Conservation (phyloP, 2,113 vertebrate species). For the Sturnus vulgaris region DNA sequence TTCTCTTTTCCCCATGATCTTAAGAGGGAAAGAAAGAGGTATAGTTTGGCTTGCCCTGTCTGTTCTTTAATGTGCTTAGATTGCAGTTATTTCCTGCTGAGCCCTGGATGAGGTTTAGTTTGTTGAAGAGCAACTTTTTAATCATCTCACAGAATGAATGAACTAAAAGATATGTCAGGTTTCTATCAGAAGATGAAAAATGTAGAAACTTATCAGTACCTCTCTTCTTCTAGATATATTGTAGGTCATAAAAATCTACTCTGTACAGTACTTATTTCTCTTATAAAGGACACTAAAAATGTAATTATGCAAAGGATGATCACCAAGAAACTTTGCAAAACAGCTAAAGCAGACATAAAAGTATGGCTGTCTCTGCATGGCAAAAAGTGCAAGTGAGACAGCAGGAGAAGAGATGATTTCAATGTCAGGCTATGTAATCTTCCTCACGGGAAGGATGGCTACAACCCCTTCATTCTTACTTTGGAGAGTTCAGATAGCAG, state of each 20-base stretch:
- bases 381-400: background rate
- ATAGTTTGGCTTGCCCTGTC: background rate
- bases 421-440: background rate
- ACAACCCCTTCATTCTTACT: background rate
- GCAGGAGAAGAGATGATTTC: background rate
- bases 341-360: background rate
- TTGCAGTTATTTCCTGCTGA: slow-evolving; percentile 57
- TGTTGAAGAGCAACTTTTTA: slow-evolving; percentile 62
- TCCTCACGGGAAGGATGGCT: background rate
- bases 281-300: slow-evolving; percentile 16
- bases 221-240: slow-evolving; percentile 5
- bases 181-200: slow-evolving; percentile 58
- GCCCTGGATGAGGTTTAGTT: slow-evolving; percentile 44
- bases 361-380: background rate
- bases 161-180: slow-evolving; percentile 20
- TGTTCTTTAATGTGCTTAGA: slow-evolving; percentile 53
- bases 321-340: slow-evolving; percentile 15
- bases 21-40: slow-evolving; percentile 22
- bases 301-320: slow-evolving; percentile 14
- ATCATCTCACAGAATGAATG: slow-evolving; percentile 48
- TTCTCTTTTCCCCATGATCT: background rate
- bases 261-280: background rate
- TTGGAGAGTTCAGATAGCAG: background rate
- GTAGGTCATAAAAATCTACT: background rate
- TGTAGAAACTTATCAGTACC: slow-evolving; percentile 27